A percentile compares a stretch with the other conserved stretches of the same genome.
Conservation (phyloP, 2,797 vertebrate genomes). For the Hyperoplus immaculatus region DNA sequence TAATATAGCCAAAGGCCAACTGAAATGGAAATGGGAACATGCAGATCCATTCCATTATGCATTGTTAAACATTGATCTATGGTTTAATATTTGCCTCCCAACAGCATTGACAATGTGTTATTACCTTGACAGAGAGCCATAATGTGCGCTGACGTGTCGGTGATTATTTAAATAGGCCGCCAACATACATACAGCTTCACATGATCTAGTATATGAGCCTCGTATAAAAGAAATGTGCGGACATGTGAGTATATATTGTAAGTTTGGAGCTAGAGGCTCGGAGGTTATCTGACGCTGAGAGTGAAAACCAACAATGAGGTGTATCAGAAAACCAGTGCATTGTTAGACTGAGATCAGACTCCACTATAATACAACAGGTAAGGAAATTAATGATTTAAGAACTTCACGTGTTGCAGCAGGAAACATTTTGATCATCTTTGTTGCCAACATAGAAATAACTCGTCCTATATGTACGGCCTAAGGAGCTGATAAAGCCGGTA, state of each 20-base stretch:
- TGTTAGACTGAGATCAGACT: slow-evolving; percentile 58
- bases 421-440: slow-evolving; percentile 53
- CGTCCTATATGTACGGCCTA: slow-evolving; percentile 38
- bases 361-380: slow-evolving; percentile 52
- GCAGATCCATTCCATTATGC: slow-evolving; percentile 84
- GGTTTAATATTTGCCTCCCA: slow-evolving; percentile 87
- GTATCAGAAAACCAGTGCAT: slow-evolving; percentile 53
- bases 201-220: slow-evolving; percentile 64
- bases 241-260: slow-evolving; percentile 60
- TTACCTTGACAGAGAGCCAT: slow-evolving; percentile 83
- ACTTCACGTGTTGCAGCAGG: slow-evolving; percentile 37
- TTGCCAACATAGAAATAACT: slow-evolving; percentile 58
- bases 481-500: slow-evolving; percentile 29
- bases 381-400: slow-evolving; percentile 43
- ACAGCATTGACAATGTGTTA: slow-evolving; percentile 82
- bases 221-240: slow-evolving; percentile 42
- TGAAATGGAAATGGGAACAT: slow-evolving; percentile 83
- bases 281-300: slow-evolving; percentile 42
- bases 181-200: slow-evolving; percentile 77
- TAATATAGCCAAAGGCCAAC: slow-evolving; percentile 82
- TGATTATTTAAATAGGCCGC: slow-evolving; percentile 86
- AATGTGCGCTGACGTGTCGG: slow-evolving; percentile 77
- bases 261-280: slow-evolving; percentile 33
- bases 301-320: slow-evolving; percentile 62
- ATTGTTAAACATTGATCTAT: slow-evolving; percentile 88